A percentile compares a stretch with the other conserved stretches of the same genome.
Evolutionary conservation across 2,888 invertebrate species (phyloP).

Genomic region (Amblyteles armatorius): DNA sequence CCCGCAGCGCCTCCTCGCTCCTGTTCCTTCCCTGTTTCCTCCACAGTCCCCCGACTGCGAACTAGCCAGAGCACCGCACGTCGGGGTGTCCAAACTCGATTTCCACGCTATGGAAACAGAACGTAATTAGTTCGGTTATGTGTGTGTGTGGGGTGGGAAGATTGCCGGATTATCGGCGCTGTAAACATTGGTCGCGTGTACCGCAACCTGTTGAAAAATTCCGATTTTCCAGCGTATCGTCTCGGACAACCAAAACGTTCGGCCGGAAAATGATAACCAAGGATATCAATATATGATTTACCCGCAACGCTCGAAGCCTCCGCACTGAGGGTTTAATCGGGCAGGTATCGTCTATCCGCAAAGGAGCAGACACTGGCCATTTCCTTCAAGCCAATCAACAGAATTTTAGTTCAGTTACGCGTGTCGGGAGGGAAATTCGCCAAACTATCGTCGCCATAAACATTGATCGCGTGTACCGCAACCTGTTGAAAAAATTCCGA

Average conservation of each 20-base stretch:
- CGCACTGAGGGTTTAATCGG: not conserved
- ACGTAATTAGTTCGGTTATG: conserved; percentile 62
- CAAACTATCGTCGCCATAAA: not conserved
- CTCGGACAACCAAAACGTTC: not conserved
- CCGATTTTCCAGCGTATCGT: not conserved
- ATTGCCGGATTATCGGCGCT: not conserved
- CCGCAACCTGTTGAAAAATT: conserved; percentile 52
- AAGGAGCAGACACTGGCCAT: not conserved
- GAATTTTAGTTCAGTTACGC: conserved; percentile 27
- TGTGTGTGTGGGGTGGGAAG: not conserved
- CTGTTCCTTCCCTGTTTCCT: conserved; percentile 26
- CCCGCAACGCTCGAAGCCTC: not conserved
- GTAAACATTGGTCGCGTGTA: not conserved
- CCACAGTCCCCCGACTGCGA: conserved; percentile 10
- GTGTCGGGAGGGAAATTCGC: not conserved
- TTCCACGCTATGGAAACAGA: conserved; percentile 58
- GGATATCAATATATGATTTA: too few relatives aligned
- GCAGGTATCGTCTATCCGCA: not conserved
- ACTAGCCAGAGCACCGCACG: conserved; percentile 17
- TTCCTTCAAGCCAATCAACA: conserved; percentile 24
- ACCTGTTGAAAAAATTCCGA: conserved; percentile 47
- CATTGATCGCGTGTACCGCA: not conserved
- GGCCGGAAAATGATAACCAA: not conserved
- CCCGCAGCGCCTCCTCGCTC: conserved; percentile 32
- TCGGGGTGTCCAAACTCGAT: conserved; percentile 61